Base-by-base conservation (phyloP, 1,140 invertebrate species). In the Scaptomyza pallida region DNA sequence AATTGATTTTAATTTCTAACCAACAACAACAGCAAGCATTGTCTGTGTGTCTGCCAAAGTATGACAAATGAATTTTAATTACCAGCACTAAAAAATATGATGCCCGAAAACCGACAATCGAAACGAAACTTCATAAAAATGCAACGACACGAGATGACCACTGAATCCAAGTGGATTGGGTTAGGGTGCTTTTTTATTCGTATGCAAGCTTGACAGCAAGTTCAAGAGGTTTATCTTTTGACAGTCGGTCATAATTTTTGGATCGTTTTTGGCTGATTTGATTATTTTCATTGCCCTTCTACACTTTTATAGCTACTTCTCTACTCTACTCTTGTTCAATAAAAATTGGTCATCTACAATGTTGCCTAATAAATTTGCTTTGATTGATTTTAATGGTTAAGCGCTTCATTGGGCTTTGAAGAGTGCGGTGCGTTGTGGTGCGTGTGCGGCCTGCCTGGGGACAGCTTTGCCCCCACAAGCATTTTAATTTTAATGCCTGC, bases 321-420 rank as follows among this genome's bases (percentile, higher is more conserved):
- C 51, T 72, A 16, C 61, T n/a, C n/a, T 45, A 16, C 33, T 37
- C 30, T 57, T 30, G 54, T 81, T 61, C 44, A 76, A 83, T 83
- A 83, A 85, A 85, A 77, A 57, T 50, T 56, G 60, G 26, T 59
- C 5, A 23, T 48, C 33, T 62, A 82, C 81, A 85, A 74, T 85
- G 81, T 85, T 77, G 77, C 78, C 77, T 81, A 86, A 85, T 85
- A 86, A 88, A 86, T 89, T 75, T 82, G 72, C 82, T 86, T 89
- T 89, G 86, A 89, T 89, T 89, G 86, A 89, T 89, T 89, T 89
- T 89, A 89, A 89, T 89, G 86, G 80, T 86, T 78, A 86, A 82
- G 88, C 88, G 86, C 86, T 81, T 81, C 85, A 89, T 89, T 89
- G 85, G 64, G 78, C 72, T 71, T 71, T 79, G 56, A n/a, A n/a